Evolutionary conservation across 2,888 invertebrate species (phyloP).

Genomic region (Habrosyne pyritoides): DNA sequence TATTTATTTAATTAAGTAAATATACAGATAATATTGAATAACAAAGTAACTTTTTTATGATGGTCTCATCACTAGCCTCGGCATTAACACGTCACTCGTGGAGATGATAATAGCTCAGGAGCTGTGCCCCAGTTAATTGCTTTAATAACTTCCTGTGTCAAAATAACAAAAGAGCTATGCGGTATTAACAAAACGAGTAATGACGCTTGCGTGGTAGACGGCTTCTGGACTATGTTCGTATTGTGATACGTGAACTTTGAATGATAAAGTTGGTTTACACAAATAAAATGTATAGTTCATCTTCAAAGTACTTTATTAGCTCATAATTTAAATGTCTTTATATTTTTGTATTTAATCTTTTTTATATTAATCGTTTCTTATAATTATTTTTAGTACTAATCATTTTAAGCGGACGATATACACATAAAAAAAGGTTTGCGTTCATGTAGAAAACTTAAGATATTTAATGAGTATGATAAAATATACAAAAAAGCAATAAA

Average conservation of each 20-base stretch:
- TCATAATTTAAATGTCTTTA: too few species aligned
- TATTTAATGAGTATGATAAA: too few species aligned
- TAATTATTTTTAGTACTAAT: too few species aligned
- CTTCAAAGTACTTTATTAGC: too few species aligned
- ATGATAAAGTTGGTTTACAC: conserved; percentile 13
- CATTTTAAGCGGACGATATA: too few species aligned
- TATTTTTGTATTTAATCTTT: too few species aligned
- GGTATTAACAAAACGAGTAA: conserved; percentile 75
- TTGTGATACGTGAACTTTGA: conserved; percentile 36
- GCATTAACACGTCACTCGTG: conserved; percentile 81
- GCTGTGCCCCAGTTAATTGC: conserved; percentile 81
- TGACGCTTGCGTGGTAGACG: conserved; percentile 53
- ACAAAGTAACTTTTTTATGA: conserved; percentile 21
- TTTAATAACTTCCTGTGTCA: conserved; percentile 84
- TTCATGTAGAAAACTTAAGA: too few species aligned
- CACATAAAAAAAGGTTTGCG: too few species aligned
- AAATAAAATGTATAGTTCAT: neutral
- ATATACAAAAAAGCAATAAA: too few species aligned
- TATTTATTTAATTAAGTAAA: too few species aligned
- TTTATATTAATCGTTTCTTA: too few species aligned
- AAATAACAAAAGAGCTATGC: conserved; percentile 81
- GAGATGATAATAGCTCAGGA: conserved; percentile 80
- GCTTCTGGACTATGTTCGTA: conserved; percentile 58
- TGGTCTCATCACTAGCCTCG: conserved; percentile 61
- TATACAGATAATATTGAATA: neutral